Percentiles rank a stretch among this genome's conserved stretches.
Conservation (phyloP, 1,140 invertebrate genomes). For the Polypedilum pembai region DNA sequence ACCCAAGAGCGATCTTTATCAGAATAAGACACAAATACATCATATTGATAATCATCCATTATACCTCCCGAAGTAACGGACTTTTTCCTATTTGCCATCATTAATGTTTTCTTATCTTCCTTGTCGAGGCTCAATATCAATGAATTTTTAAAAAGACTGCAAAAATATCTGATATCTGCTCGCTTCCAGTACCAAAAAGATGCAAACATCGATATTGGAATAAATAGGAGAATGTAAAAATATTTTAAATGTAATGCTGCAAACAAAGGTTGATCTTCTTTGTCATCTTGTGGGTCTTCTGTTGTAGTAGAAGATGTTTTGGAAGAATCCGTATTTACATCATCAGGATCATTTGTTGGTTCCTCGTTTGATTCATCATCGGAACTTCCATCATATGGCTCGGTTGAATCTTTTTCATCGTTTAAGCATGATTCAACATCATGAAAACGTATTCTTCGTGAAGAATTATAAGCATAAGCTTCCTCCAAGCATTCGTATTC, state of each 20-base stretch:
- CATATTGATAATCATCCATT: constrained; percentile 44
- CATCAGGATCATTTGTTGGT: not conserved
- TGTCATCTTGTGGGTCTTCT: not conserved
- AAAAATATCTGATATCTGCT: not conserved
- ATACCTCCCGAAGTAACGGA: constrained; percentile 32
- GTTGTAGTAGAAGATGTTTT: not conserved
- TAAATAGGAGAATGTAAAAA: not conserved
- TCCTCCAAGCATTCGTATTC: constrained; percentile 39
- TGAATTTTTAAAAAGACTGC: not conserved
- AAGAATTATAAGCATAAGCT: constrained; percentile 32
- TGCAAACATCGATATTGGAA: not conserved
- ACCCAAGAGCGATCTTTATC: constrained; percentile 54
- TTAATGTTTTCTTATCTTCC: constrained; percentile 32
- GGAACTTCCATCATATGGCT: not conserved
- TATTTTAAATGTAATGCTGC: not conserved
- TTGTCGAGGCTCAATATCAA: not conserved
- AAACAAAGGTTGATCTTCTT: not conserved
- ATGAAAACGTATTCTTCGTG: constrained; percentile 31
- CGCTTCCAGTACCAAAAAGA: not conserved
- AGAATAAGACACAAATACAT: constrained; percentile 57
- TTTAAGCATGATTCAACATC: constrained; percentile 36
- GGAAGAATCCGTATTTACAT: not conserved
- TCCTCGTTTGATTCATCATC: not conserved
- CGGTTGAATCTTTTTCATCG: constrained; percentile 30
- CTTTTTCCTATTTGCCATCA: constrained; percentile 31